Percentiles rank a stretch among this genome's conserved stretches.
phyloP scores from a whole-genome alignment of 1,140 invertebrate genomes.

The Trichoplusia ni region DNA sequence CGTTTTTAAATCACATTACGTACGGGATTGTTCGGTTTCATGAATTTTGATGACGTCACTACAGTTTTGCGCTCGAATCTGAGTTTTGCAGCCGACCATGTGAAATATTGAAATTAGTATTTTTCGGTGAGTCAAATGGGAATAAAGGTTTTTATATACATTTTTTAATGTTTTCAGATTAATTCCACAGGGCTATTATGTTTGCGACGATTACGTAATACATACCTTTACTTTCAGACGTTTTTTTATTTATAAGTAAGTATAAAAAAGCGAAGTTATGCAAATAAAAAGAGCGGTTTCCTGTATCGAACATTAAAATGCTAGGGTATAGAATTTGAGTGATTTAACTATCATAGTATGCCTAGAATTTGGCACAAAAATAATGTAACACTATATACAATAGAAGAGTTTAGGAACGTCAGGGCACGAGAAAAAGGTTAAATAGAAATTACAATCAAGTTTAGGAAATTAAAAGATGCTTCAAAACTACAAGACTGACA shows the following conservation, averaged over 20 bases:
- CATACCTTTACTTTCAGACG: too few relatives aligned
- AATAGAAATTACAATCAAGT: neutral
- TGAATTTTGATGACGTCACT: slow-evolving; percentile 19
- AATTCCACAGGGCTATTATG: too few relatives aligned
- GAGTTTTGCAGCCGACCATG: neutral
- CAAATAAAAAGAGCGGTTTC: too few relatives aligned
- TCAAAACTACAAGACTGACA: neutral
- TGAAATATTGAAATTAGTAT: slow-evolving; percentile 4
- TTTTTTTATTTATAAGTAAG: too few relatives aligned
- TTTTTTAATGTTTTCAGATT: too few relatives aligned
- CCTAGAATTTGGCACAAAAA: slow-evolving; percentile 16
- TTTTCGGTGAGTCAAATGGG: neutral
- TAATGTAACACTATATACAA: slow-evolving; percentile 14
- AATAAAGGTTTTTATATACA: too few relatives aligned
- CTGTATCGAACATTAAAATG: slow-evolving; percentile 7
- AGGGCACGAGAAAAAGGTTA: neutral
- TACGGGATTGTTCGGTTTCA: slow-evolving; percentile 10
- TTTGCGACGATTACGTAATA: too few relatives aligned
- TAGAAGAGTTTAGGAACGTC: slow-evolving; percentile 16
- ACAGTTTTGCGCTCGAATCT: neutral
- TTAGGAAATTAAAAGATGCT: neutral
- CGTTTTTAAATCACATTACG: slow-evolving; percentile 26
- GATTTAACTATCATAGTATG: slow-evolving; percentile 4
- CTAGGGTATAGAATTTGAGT: slow-evolving; percentile 1
- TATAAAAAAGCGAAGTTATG: too few relatives aligned